Evolutionary conservation across 2,888 invertebrate genomes (phyloP).

Genomic region (Cephus runcator): DNA sequence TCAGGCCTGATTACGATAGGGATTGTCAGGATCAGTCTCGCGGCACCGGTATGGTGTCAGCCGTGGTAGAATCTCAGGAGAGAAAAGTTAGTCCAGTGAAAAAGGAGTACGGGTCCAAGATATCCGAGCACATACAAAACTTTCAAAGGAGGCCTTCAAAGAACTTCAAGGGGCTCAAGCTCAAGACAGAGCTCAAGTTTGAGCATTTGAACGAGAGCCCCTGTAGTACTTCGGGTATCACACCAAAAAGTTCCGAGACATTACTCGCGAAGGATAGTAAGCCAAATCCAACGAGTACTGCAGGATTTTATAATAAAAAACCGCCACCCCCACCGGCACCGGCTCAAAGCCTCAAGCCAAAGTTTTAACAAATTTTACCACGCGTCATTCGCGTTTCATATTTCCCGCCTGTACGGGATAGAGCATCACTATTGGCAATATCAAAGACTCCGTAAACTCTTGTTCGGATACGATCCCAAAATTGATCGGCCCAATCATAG

Average conservation of each 20-base stretch:
- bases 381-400: not conserved
- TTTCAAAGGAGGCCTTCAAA: slow-evolving; percentile 45
- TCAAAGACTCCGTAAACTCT: not conserved
- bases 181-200: slow-evolving; percentile 49
- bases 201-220: slow-evolving; percentile 51
- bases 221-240: slow-evolving; percentile 31
- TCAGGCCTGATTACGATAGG: not conserved
- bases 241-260: slow-evolving; percentile 33
- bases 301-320: slow-evolving; percentile 54
- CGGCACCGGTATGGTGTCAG: not conserved
- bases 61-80: not conserved
- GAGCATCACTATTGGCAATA: not conserved
- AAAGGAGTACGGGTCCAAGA: slow-evolving; percentile 43
- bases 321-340: slow-evolving; percentile 61
- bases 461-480: not conserved
- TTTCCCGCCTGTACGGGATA: not conserved
- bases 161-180: slow-evolving; percentile 53
- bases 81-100: slow-evolving; percentile 27
- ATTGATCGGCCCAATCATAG: too few relatives aligned
- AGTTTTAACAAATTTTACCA: slow-evolving; percentile 33
- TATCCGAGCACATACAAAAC: slow-evolving; percentile 50
- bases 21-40: not conserved
- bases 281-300: slow-evolving; percentile 16
- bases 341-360: slow-evolving; percentile 53
- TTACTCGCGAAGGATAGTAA: slow-evolving; percentile 15